Evolutionary conservation across 2,113 vertebrate species (phyloP).

Genomic region (Chlorocebus sabaeus): DNA sequence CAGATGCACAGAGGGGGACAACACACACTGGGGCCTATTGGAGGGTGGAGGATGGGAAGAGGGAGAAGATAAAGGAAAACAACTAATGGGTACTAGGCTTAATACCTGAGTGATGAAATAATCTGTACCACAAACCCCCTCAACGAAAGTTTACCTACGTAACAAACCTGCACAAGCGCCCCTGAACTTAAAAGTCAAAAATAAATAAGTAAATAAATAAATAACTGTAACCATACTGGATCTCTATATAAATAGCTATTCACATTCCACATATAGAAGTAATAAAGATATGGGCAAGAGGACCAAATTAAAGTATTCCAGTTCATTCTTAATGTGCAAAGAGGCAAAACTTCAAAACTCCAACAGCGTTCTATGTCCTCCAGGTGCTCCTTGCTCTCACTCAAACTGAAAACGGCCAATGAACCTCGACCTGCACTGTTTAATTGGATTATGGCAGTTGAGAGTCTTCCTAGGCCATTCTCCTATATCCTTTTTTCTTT

Average conservation of each 20-base stretch:
- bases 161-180: too few relatives aligned
- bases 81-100: too few relatives aligned
- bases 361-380: background rate
- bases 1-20: too few relatives aligned
- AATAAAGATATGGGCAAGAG: background rate
- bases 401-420: background rate
- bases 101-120: too few relatives aligned
- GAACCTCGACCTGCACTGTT: background rate
- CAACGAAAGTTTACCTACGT: too few relatives aligned
- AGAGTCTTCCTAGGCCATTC: slow-evolving; percentile 9
- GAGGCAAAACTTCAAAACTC: background rate
- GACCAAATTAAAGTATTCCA: slow-evolving; percentile 53
- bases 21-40: too few relatives aligned
- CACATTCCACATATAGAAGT: background rate
- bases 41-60: too few relatives aligned
- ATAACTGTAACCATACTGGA: background rate
- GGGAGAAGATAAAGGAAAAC: too few relatives aligned
- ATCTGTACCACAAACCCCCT: too few relatives aligned
- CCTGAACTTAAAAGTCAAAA: too few relatives aligned
- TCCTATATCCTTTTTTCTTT: slow-evolving; percentile 19
- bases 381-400: slow-evolving; percentile 25
- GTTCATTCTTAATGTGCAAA: background rate
- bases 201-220: too few relatives aligned
- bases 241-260: background rate
- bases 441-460: background rate